phyloP scores from a whole-genome alignment of 2,888 invertebrate genomes.

The Trypoxylon attenuatum region DNA sequence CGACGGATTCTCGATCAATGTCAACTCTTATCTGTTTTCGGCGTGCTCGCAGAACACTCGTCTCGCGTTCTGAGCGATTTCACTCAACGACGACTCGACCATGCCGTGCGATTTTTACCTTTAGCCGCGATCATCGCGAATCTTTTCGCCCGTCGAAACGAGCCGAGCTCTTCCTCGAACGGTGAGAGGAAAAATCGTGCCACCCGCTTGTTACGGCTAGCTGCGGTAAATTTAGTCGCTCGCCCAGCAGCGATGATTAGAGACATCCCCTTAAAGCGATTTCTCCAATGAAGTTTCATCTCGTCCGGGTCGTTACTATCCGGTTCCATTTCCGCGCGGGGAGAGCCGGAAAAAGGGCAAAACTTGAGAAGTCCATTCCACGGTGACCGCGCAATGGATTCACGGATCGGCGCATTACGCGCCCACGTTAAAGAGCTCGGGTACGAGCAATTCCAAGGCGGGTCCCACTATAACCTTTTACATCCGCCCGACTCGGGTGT shows the following conservation, averaged over 20 bases:
- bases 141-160: too few relatives aligned
- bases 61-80: too few relatives aligned
- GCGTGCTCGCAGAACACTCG: too few relatives aligned
- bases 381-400: conserved; percentile 44
- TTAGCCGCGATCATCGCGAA: too few relatives aligned
- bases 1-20: too few relatives aligned
- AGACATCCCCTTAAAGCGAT: neutral
- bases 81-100: too few relatives aligned
- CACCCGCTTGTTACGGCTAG: too few relatives aligned
- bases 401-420: conserved; percentile 45
- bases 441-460: conserved; percentile 50
- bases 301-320: neutral
- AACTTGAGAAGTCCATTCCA: conserved; percentile 35
- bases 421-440: conserved; percentile 45
- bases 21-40: too few relatives aligned
- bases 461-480: conserved; percentile 54
- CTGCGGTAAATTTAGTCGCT: neutral
- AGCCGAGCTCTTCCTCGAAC: too few relatives aligned
- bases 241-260: neutral
- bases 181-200: too few relatives aligned
- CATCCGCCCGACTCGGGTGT: conserved; percentile 46
- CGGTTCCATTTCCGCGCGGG: neutral
- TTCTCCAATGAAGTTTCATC: conserved; percentile 8
- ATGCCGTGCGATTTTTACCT: too few relatives aligned
- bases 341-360: conserved; percentile 1